These are phyloP conservation scores for Coboldia fuscipes DNA, from an alignment of 1,140 invertebrate species.

Conservation along the genomic window DNA sequence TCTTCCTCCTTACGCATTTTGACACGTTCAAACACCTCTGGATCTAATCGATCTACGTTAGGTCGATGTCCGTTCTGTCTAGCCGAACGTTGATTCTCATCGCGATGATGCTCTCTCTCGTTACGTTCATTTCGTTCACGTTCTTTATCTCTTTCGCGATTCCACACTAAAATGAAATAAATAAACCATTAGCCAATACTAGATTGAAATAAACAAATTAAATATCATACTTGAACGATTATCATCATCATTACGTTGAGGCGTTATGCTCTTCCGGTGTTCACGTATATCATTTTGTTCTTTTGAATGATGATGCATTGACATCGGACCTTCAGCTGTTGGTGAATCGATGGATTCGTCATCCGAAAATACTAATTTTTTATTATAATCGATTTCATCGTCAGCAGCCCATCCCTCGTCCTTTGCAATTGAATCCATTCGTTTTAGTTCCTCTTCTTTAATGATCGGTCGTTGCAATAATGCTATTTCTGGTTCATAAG, in stretches of 20 bases:
- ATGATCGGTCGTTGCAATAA: conserved; percentile 58
- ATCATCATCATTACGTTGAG: conserved; percentile 8
- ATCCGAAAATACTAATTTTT: conserved; percentile 85
- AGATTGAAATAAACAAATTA: too few species aligned
- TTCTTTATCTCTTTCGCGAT: conserved; percentile 20
- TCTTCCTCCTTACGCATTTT: conserved; percentile 47
- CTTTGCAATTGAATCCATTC: conserved; percentile 74
- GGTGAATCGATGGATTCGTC: conserved; percentile 39
- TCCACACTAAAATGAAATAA: conserved; percentile 6
- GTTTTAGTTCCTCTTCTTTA: conserved; percentile 74
- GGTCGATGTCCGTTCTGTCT: conserved; percentile 18
- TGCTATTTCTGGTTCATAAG: conserved; percentile 15
- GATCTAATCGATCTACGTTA: conserved; percentile 13
- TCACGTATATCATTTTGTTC: too few species aligned
- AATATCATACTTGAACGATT: conserved; percentile 3
- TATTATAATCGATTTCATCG: conserved; percentile 88
- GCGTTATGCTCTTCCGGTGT: conserved; percentile 3
- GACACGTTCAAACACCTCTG: conserved; percentile 32
- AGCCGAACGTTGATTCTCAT: too few species aligned
- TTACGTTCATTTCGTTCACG: conserved; percentile 15
- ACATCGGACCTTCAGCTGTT: conserved; percentile 6
- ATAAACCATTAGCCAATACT: too few species aligned
- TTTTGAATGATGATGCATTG: neutral
- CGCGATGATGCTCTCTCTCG: too few species aligned
- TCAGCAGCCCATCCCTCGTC: conserved; percentile 79